phyloP scores from a whole-genome alignment of 2,797 vertebrate species.

The Aphelocoma californica region DNA sequence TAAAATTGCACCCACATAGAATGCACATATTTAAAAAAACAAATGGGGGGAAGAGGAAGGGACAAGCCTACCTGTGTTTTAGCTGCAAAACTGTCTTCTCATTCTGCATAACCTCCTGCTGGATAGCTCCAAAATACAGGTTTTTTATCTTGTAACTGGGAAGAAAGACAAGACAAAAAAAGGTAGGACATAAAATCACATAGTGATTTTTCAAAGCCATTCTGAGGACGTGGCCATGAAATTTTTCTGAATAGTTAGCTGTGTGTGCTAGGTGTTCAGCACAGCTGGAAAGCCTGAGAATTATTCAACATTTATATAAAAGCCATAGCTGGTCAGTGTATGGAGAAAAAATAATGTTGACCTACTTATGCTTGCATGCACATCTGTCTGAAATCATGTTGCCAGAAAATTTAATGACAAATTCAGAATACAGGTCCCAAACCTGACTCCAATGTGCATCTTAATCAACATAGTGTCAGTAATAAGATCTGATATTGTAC shows the following conservation, averaged over 20 bases:
- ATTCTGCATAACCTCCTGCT: not conserved
- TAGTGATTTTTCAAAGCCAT: not conserved
- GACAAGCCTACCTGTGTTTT: not conserved
- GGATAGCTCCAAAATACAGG: not conserved
- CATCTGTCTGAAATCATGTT: not conserved
- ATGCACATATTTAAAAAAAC: not conserved
- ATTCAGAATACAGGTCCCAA: not conserved
- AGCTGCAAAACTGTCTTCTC: not conserved
- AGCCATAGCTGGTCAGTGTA: not conserved
- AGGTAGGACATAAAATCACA: not conserved
- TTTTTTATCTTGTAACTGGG: not conserved
- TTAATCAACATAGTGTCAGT: not conserved
- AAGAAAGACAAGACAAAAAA: not conserved
- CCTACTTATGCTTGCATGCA: constrained; percentile 21
- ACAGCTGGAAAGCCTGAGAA: not conserved
- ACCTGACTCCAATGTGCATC: not conserved
- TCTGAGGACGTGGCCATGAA: not conserved
- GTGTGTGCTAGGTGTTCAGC: not conserved
- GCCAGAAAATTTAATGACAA: not conserved
- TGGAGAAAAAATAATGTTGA: not conserved
- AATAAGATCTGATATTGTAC: not conserved
- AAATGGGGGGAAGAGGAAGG: accelerated
- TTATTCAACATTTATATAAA: not conserved
- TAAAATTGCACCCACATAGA: not conserved
- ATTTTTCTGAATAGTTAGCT: not conserved